Conservation (phyloP, 2,797 vertebrate genomes). For the Nothura maculosa region DNA sequence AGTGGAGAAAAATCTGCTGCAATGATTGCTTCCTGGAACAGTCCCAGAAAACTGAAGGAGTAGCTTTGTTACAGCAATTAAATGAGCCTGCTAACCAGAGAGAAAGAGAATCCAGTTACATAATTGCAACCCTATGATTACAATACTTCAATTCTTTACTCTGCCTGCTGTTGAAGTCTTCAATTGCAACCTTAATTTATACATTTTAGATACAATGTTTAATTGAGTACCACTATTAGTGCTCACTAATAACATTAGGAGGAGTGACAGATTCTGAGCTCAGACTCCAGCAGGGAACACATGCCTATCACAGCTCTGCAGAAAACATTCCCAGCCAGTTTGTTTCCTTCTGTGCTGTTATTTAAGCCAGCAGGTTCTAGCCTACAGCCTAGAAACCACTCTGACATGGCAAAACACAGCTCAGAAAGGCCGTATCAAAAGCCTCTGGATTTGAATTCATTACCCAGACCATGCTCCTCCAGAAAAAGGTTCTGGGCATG, state of each 20-base stretch:
- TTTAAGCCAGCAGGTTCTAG: not conserved
- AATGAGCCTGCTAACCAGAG: constrained; percentile 70
- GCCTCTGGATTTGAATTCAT: not conserved
- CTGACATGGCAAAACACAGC: not conserved
- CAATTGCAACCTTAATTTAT: constrained; percentile 34
- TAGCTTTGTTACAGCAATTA: constrained; percentile 79
- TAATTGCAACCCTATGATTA: constrained; percentile 79
- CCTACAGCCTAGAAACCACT: not conserved
- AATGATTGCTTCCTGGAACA: constrained; percentile 54
- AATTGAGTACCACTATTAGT: constrained; percentile 38
- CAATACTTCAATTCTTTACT: constrained; percentile 78
- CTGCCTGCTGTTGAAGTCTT: constrained; percentile 15
- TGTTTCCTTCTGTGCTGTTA: not conserved
- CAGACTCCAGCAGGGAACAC: not conserved
- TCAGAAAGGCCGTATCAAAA: not conserved
- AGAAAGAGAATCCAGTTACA: constrained; percentile 74
- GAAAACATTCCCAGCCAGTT: not conserved
- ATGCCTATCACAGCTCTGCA: not conserved
- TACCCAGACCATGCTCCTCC: not conserved
- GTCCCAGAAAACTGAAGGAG: constrained; percentile 72
- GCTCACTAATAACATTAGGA: not conserved
- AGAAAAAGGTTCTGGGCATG: not conserved
- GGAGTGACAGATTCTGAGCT: constrained; percentile 1
- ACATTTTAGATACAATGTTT: constrained; percentile 1
- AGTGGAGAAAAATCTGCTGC: constrained; percentile 69